Evolutionary conservation across 1,140 invertebrate genomes (phyloP), one percentile per base, ranked within the genome.

Genomic region (Bombus sibiricus): DNA sequence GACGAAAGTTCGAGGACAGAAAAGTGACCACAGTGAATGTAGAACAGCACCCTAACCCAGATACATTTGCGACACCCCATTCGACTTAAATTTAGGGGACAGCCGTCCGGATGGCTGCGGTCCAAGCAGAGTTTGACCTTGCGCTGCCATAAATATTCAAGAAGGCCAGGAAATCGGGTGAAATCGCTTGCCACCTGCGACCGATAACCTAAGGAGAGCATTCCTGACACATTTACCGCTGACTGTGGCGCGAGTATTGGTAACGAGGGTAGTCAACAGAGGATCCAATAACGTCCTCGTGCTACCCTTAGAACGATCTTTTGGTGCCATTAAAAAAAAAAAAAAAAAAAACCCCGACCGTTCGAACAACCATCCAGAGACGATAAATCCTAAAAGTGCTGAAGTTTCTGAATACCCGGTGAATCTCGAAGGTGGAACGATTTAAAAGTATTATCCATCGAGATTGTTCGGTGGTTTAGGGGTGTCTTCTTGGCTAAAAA

Each of bases 131-230:
- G 34, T 71, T n/a, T 68, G 83, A 72, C 83, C 76, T 71, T 79
- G 76, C n/a, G 4, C 15, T 39, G 39, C 12, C 83, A 84, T 84
- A 84, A 84, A 84, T 84, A 84, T 84, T 84, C 83, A 84, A 32
- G 66, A 68, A 72, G 15, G 39, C 75, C 13, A 32, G 76, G 64
- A 79, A 79, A 76, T 53, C 73, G 73, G 32, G 62, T 15, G 62
- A 77, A 68, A 71, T 84, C 75, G 75, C 62, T 79, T 79, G 39
- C 66, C 83, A 79, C 83, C 75, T 79, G 76, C 75, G 75, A 37
- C 76, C 79, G 68, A 59, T 81, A 81, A 39, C 43, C 53, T 22
- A 41, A 43, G 39, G 25, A 64, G 25, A 43, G 2, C 41, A n/a
- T 66, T 66, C 57, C 15, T 69, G 34, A 76, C 81, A 76, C 72